These are phyloP conservation scores for Andinoacara biseriatus DNA, from an alignment of 2,113 vertebrate species.

Conservation along the genomic window DNA sequence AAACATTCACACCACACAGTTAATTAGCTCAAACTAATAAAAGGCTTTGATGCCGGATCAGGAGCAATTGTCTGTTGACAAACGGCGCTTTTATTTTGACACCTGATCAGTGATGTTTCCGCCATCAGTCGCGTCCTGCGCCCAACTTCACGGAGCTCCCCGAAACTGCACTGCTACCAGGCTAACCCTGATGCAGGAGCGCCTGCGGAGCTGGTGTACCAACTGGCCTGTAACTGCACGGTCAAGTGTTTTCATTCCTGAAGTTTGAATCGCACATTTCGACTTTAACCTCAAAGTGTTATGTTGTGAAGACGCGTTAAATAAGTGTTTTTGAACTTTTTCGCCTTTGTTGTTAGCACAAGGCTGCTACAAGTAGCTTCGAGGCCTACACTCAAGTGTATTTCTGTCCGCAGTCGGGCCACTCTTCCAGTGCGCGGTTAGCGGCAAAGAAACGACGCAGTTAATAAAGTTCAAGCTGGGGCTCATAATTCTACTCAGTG, in stretches of 20 bases:
- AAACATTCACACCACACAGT: no score
- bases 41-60: background rate
- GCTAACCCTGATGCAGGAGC: conserved; percentile 47
- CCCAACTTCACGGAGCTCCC: conserved; percentile 11
- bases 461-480: background rate
- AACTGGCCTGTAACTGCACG: background rate
- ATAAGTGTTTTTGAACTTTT: background rate
- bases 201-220: background rate
- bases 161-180: conserved; percentile 24
- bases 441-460: fast-evolving
- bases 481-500: background rate
- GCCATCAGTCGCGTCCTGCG: background rate
- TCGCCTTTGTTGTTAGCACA: conserved; percentile 16
- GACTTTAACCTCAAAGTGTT: background rate
- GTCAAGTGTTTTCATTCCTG: background rate
- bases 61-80: background rate
- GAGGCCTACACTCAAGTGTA: conserved; percentile 47
- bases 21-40: background rate
- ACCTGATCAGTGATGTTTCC: background rate
- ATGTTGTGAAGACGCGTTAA: background rate
- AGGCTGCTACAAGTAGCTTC: conserved; percentile 26
- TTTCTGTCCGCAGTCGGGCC: background rate
- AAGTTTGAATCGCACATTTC: background rate
- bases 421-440: background rate
- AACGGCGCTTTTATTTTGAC: conserved; percentile 42